Evolutionary conservation across 1,140 invertebrate genomes (phyloP), one percentile per base, ranked within the genome.

Genomic region (Drosophila orena): DNA sequence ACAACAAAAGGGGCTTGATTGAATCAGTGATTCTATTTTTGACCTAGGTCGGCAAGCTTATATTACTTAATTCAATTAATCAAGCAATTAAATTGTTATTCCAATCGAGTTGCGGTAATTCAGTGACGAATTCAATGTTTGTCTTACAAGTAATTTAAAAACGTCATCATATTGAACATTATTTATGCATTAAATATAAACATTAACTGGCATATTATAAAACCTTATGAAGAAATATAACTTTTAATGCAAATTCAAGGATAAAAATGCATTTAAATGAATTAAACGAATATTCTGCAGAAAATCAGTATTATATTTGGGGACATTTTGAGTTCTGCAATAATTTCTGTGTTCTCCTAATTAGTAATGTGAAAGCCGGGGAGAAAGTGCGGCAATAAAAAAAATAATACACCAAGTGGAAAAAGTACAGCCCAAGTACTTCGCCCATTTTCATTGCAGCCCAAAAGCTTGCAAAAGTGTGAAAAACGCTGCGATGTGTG

Each of bases 341-440:
- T 30, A 22, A 62, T 30, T 17, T 27, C 27, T 60, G 14, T 24
- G 55, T 42, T 43, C 17, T 27, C 55, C 44, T 17, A 64, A 50
- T 35, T 42, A 10, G 44, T 50, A 68, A 30, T 58, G 65, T 54
- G 65, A 72, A 71, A 69, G 62, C 50, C 38, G 37, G 20, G 46
- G 64, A 65, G 60, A 68, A 68, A 70, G 50, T 70, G 38, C 24
- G 58, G 37, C 59, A 14, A 59, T 54, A 34, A 59, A 60, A 20
- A 35, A 37, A 54, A 61, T 27, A 54, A 50, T 10, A 65, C 42
- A 35, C 35, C 12, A 35, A 35, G 17, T 27, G 47, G 47, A 50
- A 35, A 70, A 66, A 40, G 42, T 66, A 44, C 58, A 35, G 37
- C 59, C 35, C 24, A n/a, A 50, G 44, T 65, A 68, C 64, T 20